A percentile compares a stretch with the other conserved stretches of the same genome.
These are phyloP conservation scores for Zelostemma sp. DNA, from an alignment of 1,140 invertebrate genomes.

Conservation along the genomic window DNA sequence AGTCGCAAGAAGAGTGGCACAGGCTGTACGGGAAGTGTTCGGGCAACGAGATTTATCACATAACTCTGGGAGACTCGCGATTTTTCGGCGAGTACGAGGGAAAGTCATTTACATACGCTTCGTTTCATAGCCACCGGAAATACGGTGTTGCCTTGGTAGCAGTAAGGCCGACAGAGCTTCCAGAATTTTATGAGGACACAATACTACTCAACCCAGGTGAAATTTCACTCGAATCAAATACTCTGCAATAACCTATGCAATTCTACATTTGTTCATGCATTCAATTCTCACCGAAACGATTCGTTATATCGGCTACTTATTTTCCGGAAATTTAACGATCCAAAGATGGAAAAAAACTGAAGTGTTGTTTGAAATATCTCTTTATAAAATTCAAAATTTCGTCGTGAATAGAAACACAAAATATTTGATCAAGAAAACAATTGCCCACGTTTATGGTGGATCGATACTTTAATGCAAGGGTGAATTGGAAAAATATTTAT, in stretches of 20 bases:
- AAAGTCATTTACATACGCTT: conserved; percentile 98
- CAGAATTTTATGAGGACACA: conserved; percentile 94
- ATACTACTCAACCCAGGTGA: conserved; percentile 92
- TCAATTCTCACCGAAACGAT: no score
- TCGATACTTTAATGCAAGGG: no score
- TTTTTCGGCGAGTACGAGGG: conserved; percentile 99
- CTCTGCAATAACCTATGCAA: neutral
- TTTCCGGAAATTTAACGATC: no score
- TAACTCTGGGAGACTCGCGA: conserved; percentile 91
- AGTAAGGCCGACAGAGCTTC: conserved; percentile 90
- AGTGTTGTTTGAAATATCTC: no score
- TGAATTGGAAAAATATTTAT: no score
- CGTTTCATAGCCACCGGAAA: conserved; percentile 98
- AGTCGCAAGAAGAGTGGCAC: conserved; percentile 97
- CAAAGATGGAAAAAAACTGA: no score
- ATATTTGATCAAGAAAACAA: no score
- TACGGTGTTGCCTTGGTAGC: conserved; percentile 97
- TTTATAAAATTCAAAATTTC: no score
- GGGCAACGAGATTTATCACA: conserved; percentile 99
- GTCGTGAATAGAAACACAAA: no score
- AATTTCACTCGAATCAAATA: neutral
- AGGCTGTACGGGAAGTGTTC: conserved; percentile 96
- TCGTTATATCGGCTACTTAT: no score
- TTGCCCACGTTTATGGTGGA: no score
- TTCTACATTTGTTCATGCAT: no score